Base-by-base conservation (phyloP, 2,888 invertebrate species). In the Copidosoma aretas region DNA sequence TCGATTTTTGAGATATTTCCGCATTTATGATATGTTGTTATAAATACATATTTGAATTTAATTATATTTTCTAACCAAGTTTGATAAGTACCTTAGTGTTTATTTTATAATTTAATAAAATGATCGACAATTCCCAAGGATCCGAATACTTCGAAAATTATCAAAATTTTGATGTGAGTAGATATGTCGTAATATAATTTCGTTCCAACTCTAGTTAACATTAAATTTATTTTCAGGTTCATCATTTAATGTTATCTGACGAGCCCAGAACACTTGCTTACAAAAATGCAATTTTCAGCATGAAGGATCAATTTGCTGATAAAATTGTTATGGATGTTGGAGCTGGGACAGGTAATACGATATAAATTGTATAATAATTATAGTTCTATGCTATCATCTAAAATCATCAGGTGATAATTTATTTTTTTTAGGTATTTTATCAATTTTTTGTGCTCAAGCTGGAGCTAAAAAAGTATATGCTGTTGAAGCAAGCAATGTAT, bases 381-480 rank as follows among this genome's bases (percentile, higher is more conserved):
- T 4, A 54, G 24, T 10, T 22, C 14, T n/a, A 19, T 21, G 19
- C 5, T 53, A 12, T 10, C 49, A 5, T 10, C 49, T 17, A 49
- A 49, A 49, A n/a, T 5, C 10, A 10, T 17, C 19, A n/a, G n/a
- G 2, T 49, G 2, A 49, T 10, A n/a, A 22, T 57, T 53, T 64
- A 53, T 21, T 21, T 58, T 2, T 66, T 64, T 56, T 46, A 80
- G 89, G 97, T 32, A 93, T 98, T 75, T 84, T 98, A 32, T 95
- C 96, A 1, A 86, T 96, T 78, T 94, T 95, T 84, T 94, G 94
- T 82, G 96, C 94, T 0, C 87, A 91, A 84, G 95, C 94, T 41
- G 97, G 97, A n/a, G 97, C 97, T 8, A 89, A 88, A 67, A 90
- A 91, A 82, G 95, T 95, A 0, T 94, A 91, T 82, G 93, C 94